These are phyloP conservation scores for Diarsia rubi DNA, from an alignment of 2,888 invertebrate species.

Conservation along the genomic window DNA sequence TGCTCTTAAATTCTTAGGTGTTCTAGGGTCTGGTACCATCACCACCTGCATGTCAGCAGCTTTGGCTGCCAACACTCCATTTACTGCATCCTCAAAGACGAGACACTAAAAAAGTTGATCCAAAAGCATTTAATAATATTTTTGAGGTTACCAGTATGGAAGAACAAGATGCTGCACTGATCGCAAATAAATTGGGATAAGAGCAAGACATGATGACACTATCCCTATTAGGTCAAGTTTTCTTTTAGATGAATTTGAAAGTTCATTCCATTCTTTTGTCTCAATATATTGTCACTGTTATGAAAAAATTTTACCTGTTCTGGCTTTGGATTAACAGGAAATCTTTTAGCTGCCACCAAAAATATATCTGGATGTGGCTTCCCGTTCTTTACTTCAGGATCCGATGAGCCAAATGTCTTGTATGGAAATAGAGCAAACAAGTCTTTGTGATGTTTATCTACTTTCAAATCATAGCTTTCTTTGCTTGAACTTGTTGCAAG, in stretches of 20 bases:
- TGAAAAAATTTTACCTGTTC: conserved; percentile 82
- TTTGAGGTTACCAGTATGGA: background rate
- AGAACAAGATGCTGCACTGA: background rate
- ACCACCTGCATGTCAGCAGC: conserved; percentile 96
- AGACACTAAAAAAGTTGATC: conserved; percentile 90
- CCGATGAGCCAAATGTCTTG: conserved; percentile 95
- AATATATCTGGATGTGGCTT: conserved; percentile 98
- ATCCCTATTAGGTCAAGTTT: background rate
- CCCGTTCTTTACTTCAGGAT: conserved; percentile 95
- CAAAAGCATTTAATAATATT: background rate
- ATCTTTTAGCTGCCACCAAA: conserved; percentile 93
- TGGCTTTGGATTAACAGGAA: conserved; percentile 92
- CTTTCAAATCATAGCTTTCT: conserved; percentile 94
- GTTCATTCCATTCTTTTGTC: background rate
- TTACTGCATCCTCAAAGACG: conserved; percentile 97
- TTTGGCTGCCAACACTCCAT: conserved; percentile 95
- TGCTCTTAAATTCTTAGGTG: conserved; percentile 75
- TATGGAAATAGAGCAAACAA: conserved; percentile 93
- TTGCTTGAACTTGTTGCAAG: conserved; percentile 96
- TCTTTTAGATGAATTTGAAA: background rate
- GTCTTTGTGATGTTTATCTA: conserved; percentile 91
- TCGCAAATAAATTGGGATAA: background rate
- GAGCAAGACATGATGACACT: background rate
- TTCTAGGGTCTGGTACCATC: conserved; percentile 94
- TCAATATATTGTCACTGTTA: background rate